Conservation (phyloP, 2,113 vertebrate genomes). For the Cyprinodon variegatus region DNA sequence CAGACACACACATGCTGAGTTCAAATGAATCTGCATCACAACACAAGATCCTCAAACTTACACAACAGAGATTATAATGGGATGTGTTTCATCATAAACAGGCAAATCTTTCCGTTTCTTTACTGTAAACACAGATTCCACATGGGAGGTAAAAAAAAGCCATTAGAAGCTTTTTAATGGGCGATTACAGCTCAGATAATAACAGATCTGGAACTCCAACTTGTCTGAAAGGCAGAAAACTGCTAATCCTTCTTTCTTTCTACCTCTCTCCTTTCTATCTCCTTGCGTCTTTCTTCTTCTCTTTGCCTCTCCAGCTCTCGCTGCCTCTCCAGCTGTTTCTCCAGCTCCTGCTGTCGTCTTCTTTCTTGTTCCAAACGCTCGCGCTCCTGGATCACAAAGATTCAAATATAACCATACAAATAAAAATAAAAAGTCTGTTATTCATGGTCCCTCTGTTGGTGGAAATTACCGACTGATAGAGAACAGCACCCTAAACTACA, state of each 20-base stretch:
- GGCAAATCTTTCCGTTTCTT: neutral
- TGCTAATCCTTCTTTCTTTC: neutral
- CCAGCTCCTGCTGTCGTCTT: slow-evolving; percentile 90
- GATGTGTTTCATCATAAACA: neutral
- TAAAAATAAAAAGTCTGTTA: neutral
- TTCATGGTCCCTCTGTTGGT: neutral
- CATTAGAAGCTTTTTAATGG: neutral
- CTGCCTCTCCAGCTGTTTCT: slow-evolving; percentile 92
- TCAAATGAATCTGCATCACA: neutral
- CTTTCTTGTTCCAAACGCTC: slow-evolving; percentile 94
- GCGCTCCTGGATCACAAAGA: slow-evolving; percentile 76
- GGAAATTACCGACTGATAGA: neutral
- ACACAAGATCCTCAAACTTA: neutral
- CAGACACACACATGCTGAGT: slow-evolving; percentile 10
- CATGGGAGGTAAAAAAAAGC: neutral
- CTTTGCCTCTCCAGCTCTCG: slow-evolving; percentile 90
- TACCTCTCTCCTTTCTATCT: slow-evolving; percentile 80
- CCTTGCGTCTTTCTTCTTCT: slow-evolving; percentile 83
- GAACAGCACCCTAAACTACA: neutral
- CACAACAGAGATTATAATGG: neutral
- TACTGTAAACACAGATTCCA: neutral
- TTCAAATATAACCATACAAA: neutral
- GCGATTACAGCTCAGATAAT: neutral
- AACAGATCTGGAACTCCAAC: slow-evolving; percentile 1
- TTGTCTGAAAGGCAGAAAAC: slow-evolving; percentile 21